These are phyloP conservation scores for Neodon shergylaensis DNA, from an alignment of 2,113 vertebrate species.

Conservation along the genomic window DNA sequence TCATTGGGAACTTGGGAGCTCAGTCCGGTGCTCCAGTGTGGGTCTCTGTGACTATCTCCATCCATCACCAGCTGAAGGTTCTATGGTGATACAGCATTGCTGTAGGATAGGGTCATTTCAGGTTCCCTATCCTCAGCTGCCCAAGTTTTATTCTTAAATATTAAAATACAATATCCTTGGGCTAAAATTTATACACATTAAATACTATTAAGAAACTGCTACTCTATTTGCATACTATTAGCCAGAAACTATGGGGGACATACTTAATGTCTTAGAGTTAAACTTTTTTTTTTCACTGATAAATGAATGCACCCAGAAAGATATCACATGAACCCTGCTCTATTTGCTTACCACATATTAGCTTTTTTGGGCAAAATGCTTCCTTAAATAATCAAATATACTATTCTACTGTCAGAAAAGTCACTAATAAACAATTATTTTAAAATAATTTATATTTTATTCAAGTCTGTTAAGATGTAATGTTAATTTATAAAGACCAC, in stretches of 20 bases:
- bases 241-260: background rate
- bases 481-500: conserved; percentile 71
- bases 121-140: no score
- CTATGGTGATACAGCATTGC: no score
- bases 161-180: conserved; percentile 16
- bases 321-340: conserved; percentile 65
- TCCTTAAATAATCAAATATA: conserved; percentile 83
- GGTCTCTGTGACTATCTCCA: no score
- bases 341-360: conserved; percentile 80
- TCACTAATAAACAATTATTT: conserved; percentile 79
- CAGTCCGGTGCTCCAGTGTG: no score
- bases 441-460: conserved; percentile 62
- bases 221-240: background rate
- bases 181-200: background rate
- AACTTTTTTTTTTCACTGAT: conserved; percentile 21
- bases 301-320: conserved; percentile 54
- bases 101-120: no score
- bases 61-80: no score
- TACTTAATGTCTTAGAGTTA: background rate
- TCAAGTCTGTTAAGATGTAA: conserved; percentile 72
- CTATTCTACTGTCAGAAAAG: conserved; percentile 79
- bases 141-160: background rate
- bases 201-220: background rate
- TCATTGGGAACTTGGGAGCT: no score
- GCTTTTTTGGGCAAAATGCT: conserved; percentile 83